Evolutionary conservation across 2,888 invertebrate genomes (phyloP), one percentile per base, ranked within the genome.

Genomic region (Athalia cordata): DNA sequence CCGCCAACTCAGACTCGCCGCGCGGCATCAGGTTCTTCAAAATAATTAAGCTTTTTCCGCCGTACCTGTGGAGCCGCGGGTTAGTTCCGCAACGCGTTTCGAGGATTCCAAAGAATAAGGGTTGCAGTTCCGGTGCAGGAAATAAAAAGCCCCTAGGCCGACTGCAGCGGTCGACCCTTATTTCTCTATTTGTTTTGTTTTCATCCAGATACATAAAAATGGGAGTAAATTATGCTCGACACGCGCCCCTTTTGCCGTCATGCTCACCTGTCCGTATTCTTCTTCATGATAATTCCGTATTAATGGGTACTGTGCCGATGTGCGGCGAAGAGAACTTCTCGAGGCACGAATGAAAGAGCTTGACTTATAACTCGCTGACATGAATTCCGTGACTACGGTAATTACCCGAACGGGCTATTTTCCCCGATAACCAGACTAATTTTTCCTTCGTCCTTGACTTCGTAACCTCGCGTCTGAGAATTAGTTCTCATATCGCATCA

Each of bases 41-140:
- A 72, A 72, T 72, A 72, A 72, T 72, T 72, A 72, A 57, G 57
- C 68, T 68, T 68, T 68, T 68, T 68, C 68, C 29, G 43, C n/a
- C 68, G 68, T 68, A 68, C 68, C 68, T 68, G 68, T 68, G 68
- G 68, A 68, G 68, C 11, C 68, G 68, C 11, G 50, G 11, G n/a
- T 49, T 50, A 13, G 50, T 1, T n/a, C 7, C 13, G 7, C 9
- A 13, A 29, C 45, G 43, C n/a, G n/a, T 55, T 29, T 29, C 29
- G 29, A 52, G 50, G 43, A 68, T 52, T 68, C 5, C 2, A n/a
- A 29, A 9, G 15, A 29, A 55, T 55, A n/a, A 55, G 9, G 4
- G 9, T 11, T 11, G 8, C 55, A n/a, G 3, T n/a, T 8, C 55
- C 55, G 3, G n/a, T n/a, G 55, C 4, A n/a, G n/a, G 4, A 55